Base-by-base conservation (phyloP, 2,797 vertebrate genomes). In the Sorex maritimensis region DNA sequence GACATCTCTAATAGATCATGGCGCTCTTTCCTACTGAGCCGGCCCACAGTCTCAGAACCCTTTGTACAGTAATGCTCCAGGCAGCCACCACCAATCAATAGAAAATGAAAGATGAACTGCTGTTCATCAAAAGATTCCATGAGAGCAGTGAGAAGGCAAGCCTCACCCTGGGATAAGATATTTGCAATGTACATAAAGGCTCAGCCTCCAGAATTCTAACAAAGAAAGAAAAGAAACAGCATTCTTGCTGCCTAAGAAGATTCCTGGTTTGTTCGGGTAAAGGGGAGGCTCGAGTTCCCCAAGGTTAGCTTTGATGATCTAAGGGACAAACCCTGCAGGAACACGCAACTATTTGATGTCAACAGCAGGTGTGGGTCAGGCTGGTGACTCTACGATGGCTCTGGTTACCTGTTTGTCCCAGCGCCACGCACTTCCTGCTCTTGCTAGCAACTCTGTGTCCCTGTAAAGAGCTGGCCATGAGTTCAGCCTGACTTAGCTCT, bases 341-440 rank as follows among this genome's bases (percentile, higher is more conserved):
- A 65, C 73, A 12, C 0, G 24, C 3, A 23, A 13, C 11, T 93
- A 81, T 92, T 96, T 94, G 61, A 41, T 92, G 88, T 95, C 93
- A 97, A 94, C 86, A 96, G 55, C 95, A 96, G 95, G 77, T 96
- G 93, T 49, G 68, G 58, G 26, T 46, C 30, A 13, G 26, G 7
- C 10, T 13, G 0, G 15, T 4, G 14, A 9, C 41, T 30, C 26
- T 34, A 34, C 77, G 73, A 65, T 10, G 8, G 2, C 58, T 91
- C 83, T 69, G 80, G 52, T 75, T 63, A 75, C 83, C 81, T 85
- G 58, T 80, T 72, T 63, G 81, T 94, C 38, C 86, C 79, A 58
- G 21, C 75, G 14, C 63, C 67, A 83, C n/a, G 12, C 26, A 55
- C n/a, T 24, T 13, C 13, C 73, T 10, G 9, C 26, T 80, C 63